A percentile compares a stretch with the other conserved stretches of the same genome.
Evolutionary conservation across 2,797 vertebrate genomes (phyloP).

Genomic region (Scyliorhinus canicula): DNA sequence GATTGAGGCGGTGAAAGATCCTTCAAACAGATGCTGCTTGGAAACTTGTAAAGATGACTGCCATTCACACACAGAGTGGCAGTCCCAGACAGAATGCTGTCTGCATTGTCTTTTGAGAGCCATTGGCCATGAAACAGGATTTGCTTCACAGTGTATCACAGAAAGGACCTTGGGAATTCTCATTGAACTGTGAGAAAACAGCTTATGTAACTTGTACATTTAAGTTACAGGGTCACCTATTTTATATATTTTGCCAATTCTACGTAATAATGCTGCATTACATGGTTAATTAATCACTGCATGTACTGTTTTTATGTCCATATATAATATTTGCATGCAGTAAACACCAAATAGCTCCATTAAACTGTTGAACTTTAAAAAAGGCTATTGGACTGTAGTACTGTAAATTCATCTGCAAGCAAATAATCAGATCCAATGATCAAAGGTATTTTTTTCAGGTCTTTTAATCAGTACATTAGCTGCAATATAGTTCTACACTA

Average conservation of each 20-base stretch:
- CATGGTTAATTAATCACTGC: slow-evolving; percentile 22
- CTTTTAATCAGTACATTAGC: not conserved
- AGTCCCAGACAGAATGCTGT: slow-evolving; percentile 32
- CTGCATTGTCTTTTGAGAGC: slow-evolving; percentile 37
- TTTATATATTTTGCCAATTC: slow-evolving; percentile 24
- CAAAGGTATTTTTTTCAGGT: not conserved
- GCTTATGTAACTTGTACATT: slow-evolving; percentile 36
- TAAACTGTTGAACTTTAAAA: not conserved
- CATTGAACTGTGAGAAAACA: slow-evolving; percentile 37
- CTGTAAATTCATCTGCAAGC: not conserved
- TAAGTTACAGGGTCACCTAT: slow-evolving; percentile 33
- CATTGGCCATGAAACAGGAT: slow-evolving; percentile 38
- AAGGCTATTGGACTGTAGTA: not conserved
- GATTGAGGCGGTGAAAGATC: slow-evolving; percentile 36
- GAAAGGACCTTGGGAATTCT: slow-evolving; percentile 33
- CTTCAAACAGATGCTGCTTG: slow-evolving; percentile 37
- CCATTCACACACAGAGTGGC: slow-evolving; percentile 35
- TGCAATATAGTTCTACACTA: not conserved
- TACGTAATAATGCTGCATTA: slow-evolving; percentile 13
- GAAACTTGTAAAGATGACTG: slow-evolving; percentile 31
- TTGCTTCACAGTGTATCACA: slow-evolving; percentile 32
- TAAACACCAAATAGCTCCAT: not conserved
- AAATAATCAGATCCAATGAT: not conserved
- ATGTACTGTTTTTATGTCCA: not conserved
- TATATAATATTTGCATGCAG: not conserved